Evolutionary conservation across 2,113 vertebrate genomes (phyloP).

Genomic region (Corythaixoides concolor): DNA sequence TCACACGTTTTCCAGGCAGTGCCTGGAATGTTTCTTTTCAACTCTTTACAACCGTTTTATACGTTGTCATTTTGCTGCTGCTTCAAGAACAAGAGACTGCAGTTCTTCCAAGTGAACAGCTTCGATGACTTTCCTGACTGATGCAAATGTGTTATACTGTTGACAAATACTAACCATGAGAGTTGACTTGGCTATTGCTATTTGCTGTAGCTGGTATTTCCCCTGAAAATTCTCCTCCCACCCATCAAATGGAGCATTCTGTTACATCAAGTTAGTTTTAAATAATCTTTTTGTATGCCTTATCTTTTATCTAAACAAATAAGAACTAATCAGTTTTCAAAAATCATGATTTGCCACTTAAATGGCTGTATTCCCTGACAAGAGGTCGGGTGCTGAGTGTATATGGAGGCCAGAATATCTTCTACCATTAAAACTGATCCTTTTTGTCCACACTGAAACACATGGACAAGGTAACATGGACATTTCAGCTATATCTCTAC

Average conservation of each 20-base stretch:
- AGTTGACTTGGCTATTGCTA: conserved; percentile 56
- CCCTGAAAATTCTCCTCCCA: conserved; percentile 30
- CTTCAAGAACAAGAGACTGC: conserved; percentile 59
- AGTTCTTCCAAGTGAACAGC: conserved; percentile 64
- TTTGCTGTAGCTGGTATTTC: conserved; percentile 33
- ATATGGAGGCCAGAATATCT: background rate
- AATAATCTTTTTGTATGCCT: background rate
- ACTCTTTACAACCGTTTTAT: conserved; percentile 64
- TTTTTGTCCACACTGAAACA: background rate
- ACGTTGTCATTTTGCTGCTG: conserved; percentile 66
- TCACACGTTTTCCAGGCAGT: conserved; percentile 63
- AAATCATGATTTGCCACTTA: background rate
- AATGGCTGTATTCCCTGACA: background rate
- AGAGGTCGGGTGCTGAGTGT: background rate
- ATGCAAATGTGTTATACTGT: conserved; percentile 61
- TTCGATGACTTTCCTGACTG: conserved; percentile 55
- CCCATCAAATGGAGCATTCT: background rate
- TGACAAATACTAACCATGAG: conserved; percentile 60
- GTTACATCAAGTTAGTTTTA: background rate
- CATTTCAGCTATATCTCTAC: background rate
- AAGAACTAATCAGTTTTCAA: background rate
- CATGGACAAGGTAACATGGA: background rate
- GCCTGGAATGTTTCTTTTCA: conserved; percentile 69
- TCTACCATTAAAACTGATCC: background rate
- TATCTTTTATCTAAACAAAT: background rate